These are phyloP conservation scores for Hypsopygia costalis DNA, from an alignment of 2,888 invertebrate species.

Conservation along the genomic window DNA sequence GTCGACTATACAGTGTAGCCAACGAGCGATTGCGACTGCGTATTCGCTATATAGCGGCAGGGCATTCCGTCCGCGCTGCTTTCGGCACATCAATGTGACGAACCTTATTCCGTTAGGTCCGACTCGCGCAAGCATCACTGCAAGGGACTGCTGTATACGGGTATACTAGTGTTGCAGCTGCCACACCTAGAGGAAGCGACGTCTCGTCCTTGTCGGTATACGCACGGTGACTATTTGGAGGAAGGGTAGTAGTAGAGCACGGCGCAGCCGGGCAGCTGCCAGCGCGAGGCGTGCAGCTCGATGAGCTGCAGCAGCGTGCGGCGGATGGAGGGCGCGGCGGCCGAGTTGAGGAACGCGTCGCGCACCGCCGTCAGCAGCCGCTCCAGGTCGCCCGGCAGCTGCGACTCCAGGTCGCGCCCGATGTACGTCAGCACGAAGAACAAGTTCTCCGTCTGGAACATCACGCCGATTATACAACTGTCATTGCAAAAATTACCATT, in stretches of 20 bases:
- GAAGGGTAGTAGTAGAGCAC: constrained; percentile 93
- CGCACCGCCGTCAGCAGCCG: constrained; percentile 89
- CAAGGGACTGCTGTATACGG: too few species aligned
- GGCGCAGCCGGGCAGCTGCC: constrained; percentile 94
- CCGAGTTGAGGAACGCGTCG: constrained; percentile 90
- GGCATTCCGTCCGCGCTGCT: too few species aligned
- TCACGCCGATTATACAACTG: too few species aligned
- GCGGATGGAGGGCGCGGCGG: constrained; percentile 87
- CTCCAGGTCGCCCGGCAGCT: constrained; percentile 90
- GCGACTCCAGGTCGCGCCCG: constrained; percentile 91
- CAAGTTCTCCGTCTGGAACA: constrained; percentile 90
- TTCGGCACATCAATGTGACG: too few species aligned
- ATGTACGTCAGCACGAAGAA: constrained; percentile 94
- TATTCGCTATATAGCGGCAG: too few species aligned
- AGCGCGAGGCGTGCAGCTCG: constrained; percentile 93
- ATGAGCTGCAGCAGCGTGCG: constrained; percentile 93
- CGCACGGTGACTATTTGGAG: constrained; percentile 55
- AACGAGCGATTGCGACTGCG: too few species aligned
- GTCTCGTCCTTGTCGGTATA: background rate
- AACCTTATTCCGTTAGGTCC: too few species aligned
- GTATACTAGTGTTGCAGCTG: too few species aligned
- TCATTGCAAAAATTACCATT: too few species aligned
- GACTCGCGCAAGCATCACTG: too few species aligned
- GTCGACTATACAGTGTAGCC: too few species aligned
- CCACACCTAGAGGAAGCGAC: too few species aligned